Conservation (phyloP, 23 tunicate species). For the Trididemnum clinides region DNA sequence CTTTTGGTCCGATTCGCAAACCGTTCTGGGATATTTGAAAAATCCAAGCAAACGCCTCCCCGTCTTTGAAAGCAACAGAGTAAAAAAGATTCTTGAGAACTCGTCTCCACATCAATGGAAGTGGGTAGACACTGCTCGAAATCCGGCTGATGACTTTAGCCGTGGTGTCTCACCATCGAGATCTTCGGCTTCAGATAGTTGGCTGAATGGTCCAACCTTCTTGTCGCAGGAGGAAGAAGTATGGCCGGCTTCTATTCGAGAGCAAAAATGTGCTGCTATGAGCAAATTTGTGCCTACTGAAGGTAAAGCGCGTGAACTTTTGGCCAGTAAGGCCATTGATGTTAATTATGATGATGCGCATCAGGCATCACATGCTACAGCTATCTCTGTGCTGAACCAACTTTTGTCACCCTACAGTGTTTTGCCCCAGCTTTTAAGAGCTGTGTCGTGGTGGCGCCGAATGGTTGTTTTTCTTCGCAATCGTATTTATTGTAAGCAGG, state of each 20-base stretch:
- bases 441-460: background rate
- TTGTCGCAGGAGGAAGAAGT: background rate
- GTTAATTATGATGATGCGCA: background rate
- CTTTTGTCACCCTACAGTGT: background rate
- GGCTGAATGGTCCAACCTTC: background rate
- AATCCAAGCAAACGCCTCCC: no score
- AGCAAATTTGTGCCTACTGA: background rate
- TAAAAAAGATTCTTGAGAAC: no score
- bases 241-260: constrained; percentile 2
- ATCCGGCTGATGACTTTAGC: no score
- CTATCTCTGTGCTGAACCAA: background rate
- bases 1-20: no score
- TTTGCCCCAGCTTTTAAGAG: background rate
- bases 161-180: background rate
- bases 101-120: no score
- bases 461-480: background rate
- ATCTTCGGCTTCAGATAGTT: background rate
- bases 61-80: no score
- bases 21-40: no score
- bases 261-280: background rate
- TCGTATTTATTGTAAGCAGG: no score
- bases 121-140: no score
- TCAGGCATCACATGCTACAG: background rate
- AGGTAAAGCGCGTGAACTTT: background rate
- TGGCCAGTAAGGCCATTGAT: background rate